phyloP scores from a whole-genome alignment of 2,113 vertebrate species.

The Istiophorus platypterus region DNA sequence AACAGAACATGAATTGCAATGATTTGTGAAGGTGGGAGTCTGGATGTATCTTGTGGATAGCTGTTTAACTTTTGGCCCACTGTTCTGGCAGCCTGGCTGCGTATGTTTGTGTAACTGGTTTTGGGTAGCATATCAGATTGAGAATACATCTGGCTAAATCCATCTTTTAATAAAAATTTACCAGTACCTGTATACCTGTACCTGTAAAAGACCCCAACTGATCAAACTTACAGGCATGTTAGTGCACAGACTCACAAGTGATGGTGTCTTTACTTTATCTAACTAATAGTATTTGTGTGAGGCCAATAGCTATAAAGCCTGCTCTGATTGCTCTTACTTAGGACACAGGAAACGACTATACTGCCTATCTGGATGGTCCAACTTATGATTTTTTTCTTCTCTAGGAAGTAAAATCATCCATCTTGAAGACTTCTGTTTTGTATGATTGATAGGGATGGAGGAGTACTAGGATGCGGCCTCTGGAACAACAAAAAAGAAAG shows the following conservation, averaged over 20 bases:
- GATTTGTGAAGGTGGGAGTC: conserved; percentile 64
- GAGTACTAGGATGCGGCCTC: conserved; percentile 47
- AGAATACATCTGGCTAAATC: conserved; percentile 26
- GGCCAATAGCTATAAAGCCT: conserved; percentile 13
- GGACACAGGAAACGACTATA: not conserved
- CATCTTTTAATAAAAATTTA: conserved; percentile 7
- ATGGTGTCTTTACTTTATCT: conserved; percentile 2
- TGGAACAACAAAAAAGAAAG: conserved; percentile 51
- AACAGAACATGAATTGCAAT: conserved; percentile 35
- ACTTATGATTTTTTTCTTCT: conserved; percentile 57
- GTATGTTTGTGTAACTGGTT: conserved; percentile 18
- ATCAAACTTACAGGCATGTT: conserved; percentile 10
- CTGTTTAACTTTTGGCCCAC: conserved; percentile 15
- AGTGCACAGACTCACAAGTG: not conserved
- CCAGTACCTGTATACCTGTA: not conserved
- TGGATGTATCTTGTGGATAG: conserved; percentile 27
- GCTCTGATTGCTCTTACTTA: conserved; percentile 27
- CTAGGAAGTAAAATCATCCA: conserved; percentile 53
- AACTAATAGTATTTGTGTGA: conserved; percentile 14
- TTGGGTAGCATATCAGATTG: conserved; percentile 13
- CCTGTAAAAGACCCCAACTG: not conserved
- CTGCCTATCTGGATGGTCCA: conserved; percentile 6
- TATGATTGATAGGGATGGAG: conserved; percentile 31
- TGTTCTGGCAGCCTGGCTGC: conserved; percentile 43
- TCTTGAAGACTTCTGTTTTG: conserved; percentile 38